Conservation (phyloP, 2,797 vertebrate genomes). For the Etheostoma perlongum region DNA sequence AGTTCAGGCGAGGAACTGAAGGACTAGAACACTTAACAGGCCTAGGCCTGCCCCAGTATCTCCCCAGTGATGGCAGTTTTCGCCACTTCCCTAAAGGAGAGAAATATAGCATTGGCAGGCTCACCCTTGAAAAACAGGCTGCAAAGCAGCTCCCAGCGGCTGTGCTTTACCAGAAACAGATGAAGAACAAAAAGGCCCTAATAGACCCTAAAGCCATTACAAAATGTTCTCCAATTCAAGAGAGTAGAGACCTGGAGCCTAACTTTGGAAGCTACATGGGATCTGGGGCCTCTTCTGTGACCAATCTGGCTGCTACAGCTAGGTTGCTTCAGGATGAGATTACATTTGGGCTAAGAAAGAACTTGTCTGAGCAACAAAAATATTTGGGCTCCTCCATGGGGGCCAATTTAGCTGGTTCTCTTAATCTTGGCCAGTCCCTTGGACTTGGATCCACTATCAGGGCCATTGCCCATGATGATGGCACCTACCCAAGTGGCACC, state of each 20-base stretch:
- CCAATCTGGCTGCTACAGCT: slow-evolving; percentile 93
- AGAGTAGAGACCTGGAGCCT: slow-evolving; percentile 95
- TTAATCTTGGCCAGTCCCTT: slow-evolving; percentile 89
- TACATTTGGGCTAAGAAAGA: slow-evolving; percentile 97
- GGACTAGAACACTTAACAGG: slow-evolving; percentile 93
- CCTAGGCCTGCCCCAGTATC: slow-evolving; percentile 94
- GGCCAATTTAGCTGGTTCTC: slow-evolving; percentile 90
- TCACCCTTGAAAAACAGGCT: slow-evolving; percentile 98
- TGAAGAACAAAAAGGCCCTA: slow-evolving; percentile 95
- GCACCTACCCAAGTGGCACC: slow-evolving; percentile 92
- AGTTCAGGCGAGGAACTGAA: slow-evolving; percentile 96
- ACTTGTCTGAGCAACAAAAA: slow-evolving; percentile 97
- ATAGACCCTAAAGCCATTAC: slow-evolving; percentile 94
- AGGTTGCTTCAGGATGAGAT: slow-evolving; percentile 98
- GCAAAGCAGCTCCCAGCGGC: slow-evolving; percentile 97
- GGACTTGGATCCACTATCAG: slow-evolving; percentile 88
- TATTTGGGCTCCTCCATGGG: slow-evolving; percentile 91
- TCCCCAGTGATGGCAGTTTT: slow-evolving; percentile 92
- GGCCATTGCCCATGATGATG: slow-evolving; percentile 92
- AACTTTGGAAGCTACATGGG: slow-evolving; percentile 94
- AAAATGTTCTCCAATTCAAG: slow-evolving; percentile 98
- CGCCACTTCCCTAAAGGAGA: slow-evolving; percentile 97
- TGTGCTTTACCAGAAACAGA: slow-evolving; percentile 97
- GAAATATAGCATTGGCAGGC: slow-evolving; percentile 97
- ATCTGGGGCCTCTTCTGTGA: slow-evolving; percentile 91